Evolutionary conservation across 2,113 vertebrate genomes (phyloP).

Genomic region (Neogale vison): DNA sequence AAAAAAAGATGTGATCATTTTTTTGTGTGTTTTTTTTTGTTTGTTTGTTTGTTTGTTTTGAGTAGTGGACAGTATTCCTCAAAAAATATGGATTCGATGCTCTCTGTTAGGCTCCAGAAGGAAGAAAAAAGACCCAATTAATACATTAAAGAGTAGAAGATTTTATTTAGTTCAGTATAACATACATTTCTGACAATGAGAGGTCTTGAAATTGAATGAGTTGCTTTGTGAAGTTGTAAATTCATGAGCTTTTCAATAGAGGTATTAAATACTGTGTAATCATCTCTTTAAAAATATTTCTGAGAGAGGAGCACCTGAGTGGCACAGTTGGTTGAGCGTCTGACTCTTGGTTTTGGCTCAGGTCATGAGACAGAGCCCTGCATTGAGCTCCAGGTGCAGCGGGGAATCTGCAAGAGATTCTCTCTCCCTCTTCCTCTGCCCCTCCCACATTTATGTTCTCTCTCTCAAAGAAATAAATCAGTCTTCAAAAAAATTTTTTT

Average conservation of each 20-base stretch:
- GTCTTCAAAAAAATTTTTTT: background rate
- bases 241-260: background rate
- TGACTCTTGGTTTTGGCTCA: background rate
- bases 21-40: too few species aligned
- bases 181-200: background rate
- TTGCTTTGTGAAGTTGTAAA: background rate
- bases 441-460: background rate
- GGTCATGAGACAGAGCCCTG: background rate
- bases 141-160: background rate
- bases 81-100: background rate
- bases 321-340: background rate
- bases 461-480: background rate
- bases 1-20: background rate
- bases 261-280: background rate
- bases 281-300: background rate
- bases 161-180: background rate
- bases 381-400: accelerated
- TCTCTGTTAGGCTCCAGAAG: background rate
- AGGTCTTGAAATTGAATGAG: background rate
- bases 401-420: background rate
- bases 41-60: background rate
- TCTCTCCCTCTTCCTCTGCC: background rate
- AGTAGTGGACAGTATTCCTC: background rate
- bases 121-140: background rate
- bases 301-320: background rate